Base-by-base conservation (phyloP, 2,797 vertebrate genomes). In the Coregonus sp. region DNA sequence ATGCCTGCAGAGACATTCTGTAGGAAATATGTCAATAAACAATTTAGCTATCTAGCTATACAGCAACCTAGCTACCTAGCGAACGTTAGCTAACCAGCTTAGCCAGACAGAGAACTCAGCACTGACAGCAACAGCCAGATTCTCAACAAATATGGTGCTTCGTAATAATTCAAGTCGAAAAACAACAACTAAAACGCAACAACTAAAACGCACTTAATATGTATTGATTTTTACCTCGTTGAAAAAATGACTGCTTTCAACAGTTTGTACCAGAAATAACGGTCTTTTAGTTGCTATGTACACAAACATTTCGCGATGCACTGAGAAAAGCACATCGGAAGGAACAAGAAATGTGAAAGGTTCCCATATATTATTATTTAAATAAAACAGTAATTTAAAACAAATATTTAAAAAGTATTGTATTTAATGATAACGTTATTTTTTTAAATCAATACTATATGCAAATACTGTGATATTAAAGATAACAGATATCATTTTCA, bases 211-310 rank as follows among this genome's bases (percentile, higher is more conserved):
- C 9, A 12, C 40, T 47, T 47, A 2, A 47, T 56, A 56, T 56
- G 54, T n/a, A 59, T 14, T 9, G 3, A 40, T 69, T 18, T 69
- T 40, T 40, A 69, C 35, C 67, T 69, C 14, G 6, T 37, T 37
- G 35, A 40, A 5, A 40, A n/a, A 7, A 0, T 0, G 20, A 3
- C 20, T 1, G 35, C 12, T 47, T 14, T 11, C 20, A 6, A 61
- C 82, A 1, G 15, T 52, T n/a, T 20, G 37, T 3, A 40, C 29
- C 16, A 56, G 35, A 16, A 12, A 37, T 15, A 16, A 14, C 15
- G 25, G 40, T 47, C 11, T 11, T 47, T 7, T 52, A 79, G 93
- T 94, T 93, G 89, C 91, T 90, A 93, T 82, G 92, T 85, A 90
- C 91, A 92, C 88, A 91, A 86, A n/a, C 20, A 0, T 47, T 0